Base-by-base conservation (phyloP, 2,888 invertebrate species). In the Aphodius granarius region DNA sequence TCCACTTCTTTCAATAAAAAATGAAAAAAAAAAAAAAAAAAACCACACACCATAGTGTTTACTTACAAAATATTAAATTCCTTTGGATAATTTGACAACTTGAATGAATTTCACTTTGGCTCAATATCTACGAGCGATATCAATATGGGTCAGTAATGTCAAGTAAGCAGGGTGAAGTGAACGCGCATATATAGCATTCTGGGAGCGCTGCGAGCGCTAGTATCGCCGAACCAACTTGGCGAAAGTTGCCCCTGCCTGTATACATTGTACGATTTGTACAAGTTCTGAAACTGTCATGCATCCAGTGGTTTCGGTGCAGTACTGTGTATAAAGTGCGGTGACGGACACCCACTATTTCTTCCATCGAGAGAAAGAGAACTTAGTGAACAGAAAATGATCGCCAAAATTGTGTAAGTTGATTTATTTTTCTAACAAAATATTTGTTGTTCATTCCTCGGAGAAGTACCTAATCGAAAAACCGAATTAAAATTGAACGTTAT, bases 131-230 rank as follows among this genome's bases (percentile, higher is more conserved):
- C 63, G 16, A 19, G n/a, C 23, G 68, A 63, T 63, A 74, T 23
- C 74, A 63, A 70, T 66, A 63, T 64, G 43, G 43, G 43, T 43
- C 43, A 43, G 43, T 43, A 43, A 43, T 43, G 43, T 43, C 43
- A 43, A 43, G 43, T 43, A 43, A 43, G 9, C 43, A 43, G 43
- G 43, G 43, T 43, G 43, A 43, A 43, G 43, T 43, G 43, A 43
- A 43, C 43, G 43, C 13, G 13, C 43, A 43, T 43, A 74, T 83
- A 83, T 83, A 83, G 81, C 83, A 83, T 82, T 78, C 79, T 77
- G 79, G 74, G 79, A 79, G 77, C 80, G 80, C 79, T 78, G 80
- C 80, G 80, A 78, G 80, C 81, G 82, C 81, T 79, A 82, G 81
- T 83, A 83, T 83, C 81, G 82, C 79, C 81, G 78, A 77, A 75